Percentiles rank a stretch among this genome's conserved stretches.
phyloP scores from a whole-genome alignment of 2,888 invertebrate genomes.

The Drosophila acutilabella region DNA sequence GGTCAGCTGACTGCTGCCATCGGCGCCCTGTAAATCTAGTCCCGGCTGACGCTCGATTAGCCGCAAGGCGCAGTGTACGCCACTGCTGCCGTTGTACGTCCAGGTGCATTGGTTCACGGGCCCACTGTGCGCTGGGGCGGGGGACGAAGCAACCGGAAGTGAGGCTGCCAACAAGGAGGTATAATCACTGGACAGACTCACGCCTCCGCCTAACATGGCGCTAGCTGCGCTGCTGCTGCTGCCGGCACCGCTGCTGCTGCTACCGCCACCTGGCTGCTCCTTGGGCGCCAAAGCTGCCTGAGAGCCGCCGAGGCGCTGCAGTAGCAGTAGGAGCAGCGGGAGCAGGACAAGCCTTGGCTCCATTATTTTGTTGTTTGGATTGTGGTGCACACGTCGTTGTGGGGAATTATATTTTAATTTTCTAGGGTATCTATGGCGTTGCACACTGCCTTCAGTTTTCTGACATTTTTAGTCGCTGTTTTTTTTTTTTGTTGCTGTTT shows the following conservation, averaged over 20 bases:
- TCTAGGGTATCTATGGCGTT: constrained; percentile 32
- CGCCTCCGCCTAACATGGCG: constrained; percentile 68
- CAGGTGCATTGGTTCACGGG: constrained; percentile 85
- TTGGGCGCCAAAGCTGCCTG: constrained; percentile 46
- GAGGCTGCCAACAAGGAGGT: constrained; percentile 56
- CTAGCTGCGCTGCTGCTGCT: constrained; percentile 53
- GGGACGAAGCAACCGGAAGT: constrained; percentile 36
- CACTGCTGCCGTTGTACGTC: constrained; percentile 85
- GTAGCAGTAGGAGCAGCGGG: constrained; percentile 24
- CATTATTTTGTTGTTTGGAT: constrained; percentile 27
- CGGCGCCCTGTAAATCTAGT: constrained; percentile 87
- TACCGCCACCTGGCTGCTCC: background rate
- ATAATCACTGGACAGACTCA: constrained; percentile 68
- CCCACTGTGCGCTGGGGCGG: constrained; percentile 62
- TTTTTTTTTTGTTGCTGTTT: constrained; percentile 15
- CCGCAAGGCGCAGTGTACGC: constrained; percentile 89
- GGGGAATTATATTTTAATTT: constrained; percentile 19
- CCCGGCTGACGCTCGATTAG: constrained; percentile 89
- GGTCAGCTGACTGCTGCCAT: constrained; percentile 90
- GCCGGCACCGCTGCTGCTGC: constrained; percentile 7
- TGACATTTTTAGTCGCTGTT: constrained; percentile 58
- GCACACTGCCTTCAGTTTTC: constrained; percentile 26
- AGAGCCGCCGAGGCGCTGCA: constrained; percentile 20
- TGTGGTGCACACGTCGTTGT: background rate
- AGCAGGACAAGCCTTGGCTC: constrained; percentile 38